Conservation (phyloP, 2,113 vertebrate genomes). For the Marmota monax region DNA sequence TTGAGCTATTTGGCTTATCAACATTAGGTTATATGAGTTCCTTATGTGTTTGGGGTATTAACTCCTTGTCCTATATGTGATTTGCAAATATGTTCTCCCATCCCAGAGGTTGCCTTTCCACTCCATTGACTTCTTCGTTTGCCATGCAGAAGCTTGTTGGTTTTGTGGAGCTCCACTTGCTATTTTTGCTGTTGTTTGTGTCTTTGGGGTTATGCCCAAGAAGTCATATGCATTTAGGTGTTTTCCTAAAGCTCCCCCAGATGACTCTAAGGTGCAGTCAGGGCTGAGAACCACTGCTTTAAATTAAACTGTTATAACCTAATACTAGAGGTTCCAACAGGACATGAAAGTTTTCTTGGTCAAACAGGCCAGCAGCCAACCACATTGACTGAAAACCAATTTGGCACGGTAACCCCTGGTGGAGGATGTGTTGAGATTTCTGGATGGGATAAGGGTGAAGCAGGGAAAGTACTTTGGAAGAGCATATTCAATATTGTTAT, state of each 20-base stretch:
- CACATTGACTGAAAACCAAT: background rate
- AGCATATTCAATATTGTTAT: background rate
- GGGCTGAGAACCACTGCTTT: background rate
- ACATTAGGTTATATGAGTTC: background rate
- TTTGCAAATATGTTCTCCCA: background rate
- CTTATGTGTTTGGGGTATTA: conserved; percentile 18
- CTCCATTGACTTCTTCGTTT: background rate
- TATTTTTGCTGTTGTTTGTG: conserved; percentile 17
- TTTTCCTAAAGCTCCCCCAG: background rate
- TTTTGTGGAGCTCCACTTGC: background rate
- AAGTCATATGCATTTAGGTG: background rate
- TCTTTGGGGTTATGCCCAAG: background rate
- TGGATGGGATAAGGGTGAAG: background rate
- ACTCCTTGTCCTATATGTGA: background rate
- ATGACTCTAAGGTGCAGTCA: background rate
- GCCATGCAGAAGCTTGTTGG: background rate
- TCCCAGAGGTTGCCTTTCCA: background rate
- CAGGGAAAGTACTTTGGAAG: background rate
- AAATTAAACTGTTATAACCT: background rate
- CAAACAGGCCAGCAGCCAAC: background rate
- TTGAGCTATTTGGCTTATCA: background rate
- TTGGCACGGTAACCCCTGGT: background rate
- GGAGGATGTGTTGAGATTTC: background rate
- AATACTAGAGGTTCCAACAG: background rate
- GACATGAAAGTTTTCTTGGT: background rate